phyloP scores from a whole-genome alignment of 2,113 vertebrate genomes.

The Brachyistius frenatus region DNA sequence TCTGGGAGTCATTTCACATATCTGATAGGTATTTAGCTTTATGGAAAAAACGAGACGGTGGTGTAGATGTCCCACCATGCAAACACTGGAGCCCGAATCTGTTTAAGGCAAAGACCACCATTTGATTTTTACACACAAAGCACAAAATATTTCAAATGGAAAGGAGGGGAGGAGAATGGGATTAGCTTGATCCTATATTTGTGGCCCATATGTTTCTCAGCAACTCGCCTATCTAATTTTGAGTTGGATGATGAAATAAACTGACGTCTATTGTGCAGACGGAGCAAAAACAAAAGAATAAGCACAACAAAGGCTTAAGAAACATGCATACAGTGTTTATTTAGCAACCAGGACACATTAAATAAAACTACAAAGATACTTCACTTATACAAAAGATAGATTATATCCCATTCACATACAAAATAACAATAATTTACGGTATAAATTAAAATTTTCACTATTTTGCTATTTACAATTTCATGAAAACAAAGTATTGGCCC shows the following conservation, averaged over 20 bases:
- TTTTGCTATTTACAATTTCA: slow-evolving; percentile 84
- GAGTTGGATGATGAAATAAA: slow-evolving; percentile 15
- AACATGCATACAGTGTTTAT: slow-evolving; percentile 89
- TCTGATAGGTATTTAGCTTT: slow-evolving; percentile 68
- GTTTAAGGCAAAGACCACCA: not conserved
- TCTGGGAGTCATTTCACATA: slow-evolving; percentile 78
- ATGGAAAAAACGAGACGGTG: slow-evolving; percentile 13
- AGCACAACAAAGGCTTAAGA: slow-evolving; percentile 67
- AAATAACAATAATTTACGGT: slow-evolving; percentile 90
- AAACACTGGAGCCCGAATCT: slow-evolving; percentile 9
- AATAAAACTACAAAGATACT: slow-evolving; percentile 88
- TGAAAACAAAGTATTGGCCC: slow-evolving; percentile 71
- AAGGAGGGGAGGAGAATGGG: not conserved
- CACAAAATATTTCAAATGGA: slow-evolving; percentile 4
- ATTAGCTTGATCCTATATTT: slow-evolving; percentile 35
- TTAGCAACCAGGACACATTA: slow-evolving; percentile 86
- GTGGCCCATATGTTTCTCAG: slow-evolving; percentile 18
- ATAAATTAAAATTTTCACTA: slow-evolving; percentile 88
- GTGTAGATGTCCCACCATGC: slow-evolving; percentile 37
- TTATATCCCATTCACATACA: slow-evolving; percentile 87
- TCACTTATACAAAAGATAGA: slow-evolving; percentile 88
- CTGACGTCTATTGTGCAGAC: not conserved
- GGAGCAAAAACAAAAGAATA: slow-evolving; percentile 40
- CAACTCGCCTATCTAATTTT: not conserved
- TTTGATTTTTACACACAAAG: not conserved